Base-by-base conservation (phyloP, 2,888 invertebrate species). In the Leptinotarsa rubiginosa region DNA sequence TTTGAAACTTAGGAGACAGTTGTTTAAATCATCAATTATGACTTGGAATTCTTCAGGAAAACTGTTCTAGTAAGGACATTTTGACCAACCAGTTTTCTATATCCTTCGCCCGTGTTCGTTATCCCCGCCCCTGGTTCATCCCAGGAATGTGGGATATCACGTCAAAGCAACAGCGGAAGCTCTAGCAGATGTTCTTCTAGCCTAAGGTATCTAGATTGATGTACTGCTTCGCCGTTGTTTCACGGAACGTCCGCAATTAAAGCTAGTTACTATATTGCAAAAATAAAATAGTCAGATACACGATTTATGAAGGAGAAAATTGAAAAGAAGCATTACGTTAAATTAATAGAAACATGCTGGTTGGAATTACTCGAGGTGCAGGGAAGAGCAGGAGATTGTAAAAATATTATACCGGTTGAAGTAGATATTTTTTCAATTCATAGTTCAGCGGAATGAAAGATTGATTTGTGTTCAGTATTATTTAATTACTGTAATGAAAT, bases 201-300 rank as follows among this genome's bases (percentile, higher is more conserved):
- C 77, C 77, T 66, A 73, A 62, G 77, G 77, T 77, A 75, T 75
- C 73, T 73, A 77, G 77, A 77, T 77, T 77, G 77, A 77, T 77
- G 75, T 73, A 77, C 75, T 73, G 75, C 73, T 73, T 72, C 47
- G 67, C 74, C 69, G 74, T 76, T 72, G 74, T 74, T 77, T 69
- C 69, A 69, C 62, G 47, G 68, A 77, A 75, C 77, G 71, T 75
- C 73, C 73, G 75, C 75, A 75, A 74, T 77, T 77, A 77, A 73
- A 72, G 73, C 64, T 71, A 65, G 74, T 74, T 68, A 71, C 70
- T 68, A 70, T 67, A 67, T 70, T 64, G 72, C 62, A 71, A 74
- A 76, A 76, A 71, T 72, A 56, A 65, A 66, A 71, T 72, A 50
- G 69, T 41, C 68, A 56, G 66, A 49, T 20, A 50, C 49, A 65